Evolutionary conservation across 2,888 invertebrate genomes (phyloP).

Genomic region (Phania funesta): DNA sequence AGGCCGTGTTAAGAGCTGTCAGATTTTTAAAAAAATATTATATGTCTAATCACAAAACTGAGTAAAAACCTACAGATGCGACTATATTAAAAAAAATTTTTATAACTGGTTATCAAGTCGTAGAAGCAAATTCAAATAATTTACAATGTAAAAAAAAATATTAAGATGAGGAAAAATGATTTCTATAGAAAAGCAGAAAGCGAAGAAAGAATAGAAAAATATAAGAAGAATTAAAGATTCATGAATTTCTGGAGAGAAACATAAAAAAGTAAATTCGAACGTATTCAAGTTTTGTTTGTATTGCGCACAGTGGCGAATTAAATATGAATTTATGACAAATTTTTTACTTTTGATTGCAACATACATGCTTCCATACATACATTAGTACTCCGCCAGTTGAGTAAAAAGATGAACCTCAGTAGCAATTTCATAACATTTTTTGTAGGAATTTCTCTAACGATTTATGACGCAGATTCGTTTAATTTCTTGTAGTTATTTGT

Average conservation of each 20-base stretch:
- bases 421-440: no score
- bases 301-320: neutral
- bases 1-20: no score
- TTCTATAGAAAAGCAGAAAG: slow-evolving; percentile 15
- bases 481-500: no score
- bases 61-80: no score
- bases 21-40: no score
- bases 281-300: neutral
- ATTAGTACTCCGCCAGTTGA: no score
- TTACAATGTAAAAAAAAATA: neutral
- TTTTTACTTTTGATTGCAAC: slow-evolving; percentile 3
- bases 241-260: slow-evolving; percentile 39
- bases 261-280: neutral
- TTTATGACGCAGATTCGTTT: no score
- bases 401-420: no score
- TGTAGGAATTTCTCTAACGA: no score
- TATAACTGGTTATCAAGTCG: neutral
- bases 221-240: slow-evolving; percentile 35
- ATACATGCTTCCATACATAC: neutral
- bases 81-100: no score
- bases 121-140: slow-evolving; percentile 2
- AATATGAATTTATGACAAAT: neutral
- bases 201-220: neutral
- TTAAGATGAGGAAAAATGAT: neutral
- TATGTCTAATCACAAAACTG: no score